Conservation (phyloP, 2,113 vertebrate species). For the crab-eating macaque (Macaca fascicularis) region DNA sequence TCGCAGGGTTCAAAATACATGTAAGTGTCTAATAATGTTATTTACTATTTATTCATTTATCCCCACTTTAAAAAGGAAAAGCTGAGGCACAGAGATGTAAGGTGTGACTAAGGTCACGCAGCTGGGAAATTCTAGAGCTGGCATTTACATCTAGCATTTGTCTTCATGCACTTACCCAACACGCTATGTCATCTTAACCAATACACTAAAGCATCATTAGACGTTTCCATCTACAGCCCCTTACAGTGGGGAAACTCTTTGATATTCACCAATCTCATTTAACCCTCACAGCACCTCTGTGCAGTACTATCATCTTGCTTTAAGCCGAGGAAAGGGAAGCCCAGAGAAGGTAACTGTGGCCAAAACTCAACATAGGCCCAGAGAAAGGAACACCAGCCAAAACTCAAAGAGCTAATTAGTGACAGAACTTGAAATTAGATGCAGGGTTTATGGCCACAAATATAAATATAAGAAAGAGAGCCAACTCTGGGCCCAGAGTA, state of each 20-base stretch:
- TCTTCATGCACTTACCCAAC: neutral
- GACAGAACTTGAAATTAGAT: neutral
- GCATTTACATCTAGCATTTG: neutral
- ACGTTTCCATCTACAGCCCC: neutral
- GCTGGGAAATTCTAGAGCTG: neutral
- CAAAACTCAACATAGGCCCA: neutral
- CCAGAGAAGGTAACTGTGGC: neutral
- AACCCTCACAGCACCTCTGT: neutral
- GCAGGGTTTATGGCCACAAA: neutral
- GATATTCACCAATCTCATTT: neutral
- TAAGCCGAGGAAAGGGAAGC: neutral
- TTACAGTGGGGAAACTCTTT: neutral
- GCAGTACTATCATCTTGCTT: neutral
- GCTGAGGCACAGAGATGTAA: neutral
- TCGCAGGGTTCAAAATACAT: neutral
- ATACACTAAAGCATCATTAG: too few species aligned
- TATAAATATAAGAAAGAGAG: neutral
- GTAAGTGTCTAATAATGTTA: neutral
- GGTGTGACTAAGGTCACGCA: neutral
- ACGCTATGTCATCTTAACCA: neutral
- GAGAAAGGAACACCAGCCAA: neutral
- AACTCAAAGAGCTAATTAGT: neutral
- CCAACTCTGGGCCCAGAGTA: neutral
- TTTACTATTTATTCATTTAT: neutral
- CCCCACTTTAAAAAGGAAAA: neutral